Evolutionary conservation across 1,140 invertebrate species (phyloP).

Genomic region (Scaptomyza hsui): DNA sequence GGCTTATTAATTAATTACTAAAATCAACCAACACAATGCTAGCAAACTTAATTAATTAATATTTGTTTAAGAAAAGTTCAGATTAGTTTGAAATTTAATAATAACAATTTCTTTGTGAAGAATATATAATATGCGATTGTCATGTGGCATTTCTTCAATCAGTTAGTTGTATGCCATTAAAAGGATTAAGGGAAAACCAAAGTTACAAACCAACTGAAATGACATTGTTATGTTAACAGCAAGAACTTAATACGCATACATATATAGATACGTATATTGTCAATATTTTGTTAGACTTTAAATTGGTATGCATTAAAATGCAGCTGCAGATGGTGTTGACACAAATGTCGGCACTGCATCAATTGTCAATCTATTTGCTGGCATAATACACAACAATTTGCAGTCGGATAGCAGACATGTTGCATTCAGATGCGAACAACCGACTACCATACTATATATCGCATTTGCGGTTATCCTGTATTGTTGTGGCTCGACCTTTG

Average conservation of each 20-base stretch:
- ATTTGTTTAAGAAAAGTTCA: neutral
- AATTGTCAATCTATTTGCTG: constrained; percentile 38
- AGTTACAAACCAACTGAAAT: constrained; percentile 14
- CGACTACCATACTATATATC: constrained; percentile 17
- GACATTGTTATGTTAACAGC: neutral
- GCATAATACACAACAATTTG: constrained; percentile 27
- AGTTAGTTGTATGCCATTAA: no score
- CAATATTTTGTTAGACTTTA: constrained; percentile 7
- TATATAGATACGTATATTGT: neutral
- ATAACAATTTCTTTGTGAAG: no score
- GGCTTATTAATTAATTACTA: constrained; percentile 2
- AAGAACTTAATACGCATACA: neutral
- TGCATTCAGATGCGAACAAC: constrained; percentile 2
- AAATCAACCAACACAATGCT: neutral
- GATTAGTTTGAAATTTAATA: no score
- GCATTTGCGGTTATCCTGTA: constrained; percentile 10
- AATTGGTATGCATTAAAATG: constrained; percentile 10
- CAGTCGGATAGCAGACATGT: neutral
- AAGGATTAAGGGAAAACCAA: no score
- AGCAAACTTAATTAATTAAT: no score
- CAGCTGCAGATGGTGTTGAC: constrained; percentile 26
- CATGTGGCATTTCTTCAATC: no score
- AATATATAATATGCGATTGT: no score
- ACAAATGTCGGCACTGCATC: constrained; percentile 30
- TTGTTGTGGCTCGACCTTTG: constrained; percentile 22